Evolutionary conservation across 1,140 invertebrate species (phyloP).

Genomic region (Leptinotarsa undecemlineata): DNA sequence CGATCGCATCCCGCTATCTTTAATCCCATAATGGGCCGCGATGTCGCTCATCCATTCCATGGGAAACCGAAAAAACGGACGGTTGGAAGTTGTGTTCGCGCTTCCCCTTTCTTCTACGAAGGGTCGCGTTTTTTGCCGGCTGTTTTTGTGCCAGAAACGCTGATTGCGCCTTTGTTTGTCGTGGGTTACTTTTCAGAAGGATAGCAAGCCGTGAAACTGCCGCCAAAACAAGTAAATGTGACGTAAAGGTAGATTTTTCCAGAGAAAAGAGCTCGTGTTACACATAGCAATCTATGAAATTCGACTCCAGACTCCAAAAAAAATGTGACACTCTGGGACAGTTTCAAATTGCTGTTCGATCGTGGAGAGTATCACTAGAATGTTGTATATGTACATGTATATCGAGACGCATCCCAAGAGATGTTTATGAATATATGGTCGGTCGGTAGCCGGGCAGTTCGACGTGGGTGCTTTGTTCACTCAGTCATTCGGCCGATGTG

Average conservation of each 20-base stretch:
- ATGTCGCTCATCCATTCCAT: constrained; percentile 5
- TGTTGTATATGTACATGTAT: too few species aligned
- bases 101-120: background rate
- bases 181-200: background rate
- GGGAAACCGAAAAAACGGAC: constrained; percentile 1
- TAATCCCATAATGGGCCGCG: constrained; percentile 7
- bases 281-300: background rate
- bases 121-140: background rate
- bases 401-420: too few species aligned
- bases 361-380: too few species aligned
- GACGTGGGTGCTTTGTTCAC: too few species aligned
- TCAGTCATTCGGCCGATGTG: too few species aligned
- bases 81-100: background rate
- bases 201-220: background rate
- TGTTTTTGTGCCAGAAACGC: background rate
- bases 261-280: background rate
- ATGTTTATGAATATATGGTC: too few species aligned
- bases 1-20: background rate
- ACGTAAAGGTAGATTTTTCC: background rate
- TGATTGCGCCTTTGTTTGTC: constrained; percentile 7
- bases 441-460: too few species aligned
- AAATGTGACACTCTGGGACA: too few species aligned
- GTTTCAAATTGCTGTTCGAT: too few species aligned
- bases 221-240: background rate
- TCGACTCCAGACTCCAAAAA: background rate